These are phyloP conservation scores for Arnoldichthys spilopterus DNA, from an alignment of 2,797 vertebrate species.

Conservation along the genomic window DNA sequence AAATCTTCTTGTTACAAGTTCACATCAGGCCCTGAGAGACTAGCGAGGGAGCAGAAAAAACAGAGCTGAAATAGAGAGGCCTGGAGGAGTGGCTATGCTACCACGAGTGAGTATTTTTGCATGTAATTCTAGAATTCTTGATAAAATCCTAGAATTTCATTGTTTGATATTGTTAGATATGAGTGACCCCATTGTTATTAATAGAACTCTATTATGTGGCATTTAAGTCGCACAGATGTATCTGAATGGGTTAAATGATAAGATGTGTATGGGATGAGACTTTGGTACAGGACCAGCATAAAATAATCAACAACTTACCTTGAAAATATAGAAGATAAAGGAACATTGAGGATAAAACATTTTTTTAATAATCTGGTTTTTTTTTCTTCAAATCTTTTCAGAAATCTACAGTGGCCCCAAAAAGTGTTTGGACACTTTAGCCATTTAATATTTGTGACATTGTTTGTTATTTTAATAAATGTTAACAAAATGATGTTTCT, in stretches of 20 bases:
- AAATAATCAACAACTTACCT: neutral
- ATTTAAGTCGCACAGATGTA: too few relatives aligned
- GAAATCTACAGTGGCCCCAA: conserved; percentile 66
- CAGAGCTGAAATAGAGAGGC: neutral
- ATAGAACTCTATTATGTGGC: too few relatives aligned
- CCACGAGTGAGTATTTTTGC: neutral
- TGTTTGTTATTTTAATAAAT: too few relatives aligned
- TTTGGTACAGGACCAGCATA: neutral
- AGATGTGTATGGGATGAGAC: neutral
- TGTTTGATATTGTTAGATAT: neutral
- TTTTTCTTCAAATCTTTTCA: conserved; percentile 69
- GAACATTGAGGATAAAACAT: conserved; percentile 47
- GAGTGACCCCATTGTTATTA: too few relatives aligned
- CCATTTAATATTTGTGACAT: too few relatives aligned
- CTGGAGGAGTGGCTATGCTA: neutral
- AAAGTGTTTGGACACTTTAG: too few relatives aligned
- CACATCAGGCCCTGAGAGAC: too few relatives aligned
- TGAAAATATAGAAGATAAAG: neutral
- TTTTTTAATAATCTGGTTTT: conserved; percentile 76
- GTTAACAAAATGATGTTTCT: too few relatives aligned
- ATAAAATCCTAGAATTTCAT: neutral
- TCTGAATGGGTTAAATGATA: neutral
- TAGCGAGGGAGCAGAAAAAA: neutral
- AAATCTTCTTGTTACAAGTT: too few relatives aligned
- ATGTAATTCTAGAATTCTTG: neutral